Evolutionary conservation across 2,113 vertebrate genomes (phyloP), one percentile per base, ranked within the genome.

Genomic region (Hippocampus guttulatus): DNA sequence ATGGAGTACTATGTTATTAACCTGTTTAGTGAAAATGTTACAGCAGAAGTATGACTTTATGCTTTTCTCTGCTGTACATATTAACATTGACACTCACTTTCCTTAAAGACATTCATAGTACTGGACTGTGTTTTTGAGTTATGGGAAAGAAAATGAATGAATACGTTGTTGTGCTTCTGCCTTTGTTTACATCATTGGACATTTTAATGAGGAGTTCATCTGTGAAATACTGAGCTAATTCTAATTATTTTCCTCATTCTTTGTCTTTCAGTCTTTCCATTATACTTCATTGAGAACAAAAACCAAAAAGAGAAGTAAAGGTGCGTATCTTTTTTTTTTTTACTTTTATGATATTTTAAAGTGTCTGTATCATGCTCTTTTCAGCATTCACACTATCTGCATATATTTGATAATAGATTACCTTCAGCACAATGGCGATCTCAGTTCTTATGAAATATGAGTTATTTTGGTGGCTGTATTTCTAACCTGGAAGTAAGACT

Each of bases 261-360:
- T 77, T 74, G 66, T 73, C 78, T 40, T 89, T 1, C 84, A 97
- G 95, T 94, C 93, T 81, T 95, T 96, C 82, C 93, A 95, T 89
- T 94, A 94, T 84, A 92, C 94, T 83, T 95, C 95, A 77, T 85
- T 94, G 91, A 94, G 94, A 91, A 93, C 93, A 67, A 97, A 95
- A 94, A 92, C 91, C 92, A 95, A 93, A 91, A 95, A 93, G 91
- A 93, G 94, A 93, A 92, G 92, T 80, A 95, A 95, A 94, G 95
- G 94, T 97, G 92, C 83, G 68, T 1, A 20, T 76, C n/a, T 15
- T 73, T 8, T 70, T 38, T 66, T 58, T 64, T 20, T 2, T 52
- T 20, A 58, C 6, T 4, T 8, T 67, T 33, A 41, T 54, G 18
- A 8, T 55, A 55, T 23, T 1, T 23, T 4, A 38, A 38, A 38